Percentiles rank a stretch among this genome's conserved stretches.
These are phyloP conservation scores for Synchiropus splendidus DNA, from an alignment of 2,113 vertebrate genomes.

Conservation along the genomic window DNA sequence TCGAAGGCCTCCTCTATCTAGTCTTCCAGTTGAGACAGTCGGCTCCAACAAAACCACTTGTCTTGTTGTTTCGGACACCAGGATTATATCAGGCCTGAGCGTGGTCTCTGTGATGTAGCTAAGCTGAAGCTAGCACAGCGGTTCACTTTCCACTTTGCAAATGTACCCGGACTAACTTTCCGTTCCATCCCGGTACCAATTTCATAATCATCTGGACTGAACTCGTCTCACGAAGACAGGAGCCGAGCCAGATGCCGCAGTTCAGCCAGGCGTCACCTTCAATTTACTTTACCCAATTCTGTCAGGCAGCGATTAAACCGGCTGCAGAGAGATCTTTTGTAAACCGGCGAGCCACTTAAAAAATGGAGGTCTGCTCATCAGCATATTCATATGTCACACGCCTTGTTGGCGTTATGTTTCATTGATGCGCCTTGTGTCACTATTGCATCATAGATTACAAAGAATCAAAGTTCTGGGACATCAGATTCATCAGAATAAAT, in stretches of 20 bases:
- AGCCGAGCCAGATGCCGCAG: background rate
- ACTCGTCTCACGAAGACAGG: too few relatives aligned
- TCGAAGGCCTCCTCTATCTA: too few relatives aligned
- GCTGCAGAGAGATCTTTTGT: slow-evolving; percentile 15
- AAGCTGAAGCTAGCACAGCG: too few relatives aligned
- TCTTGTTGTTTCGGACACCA: too few relatives aligned
- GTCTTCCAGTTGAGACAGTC: too few relatives aligned
- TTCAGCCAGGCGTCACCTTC: slow-evolving; percentile 10
- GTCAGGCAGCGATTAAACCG: slow-evolving; percentile 11
- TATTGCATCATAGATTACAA: slow-evolving; percentile 57
- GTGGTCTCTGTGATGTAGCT: too few relatives aligned
- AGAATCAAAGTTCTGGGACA: slow-evolving; percentile 34
- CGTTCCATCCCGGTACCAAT: too few relatives aligned
- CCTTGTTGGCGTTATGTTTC: slow-evolving; percentile 41
- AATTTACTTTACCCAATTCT: slow-evolving; percentile 22
- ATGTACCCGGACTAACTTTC: too few relatives aligned
- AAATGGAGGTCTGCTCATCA: slow-evolving; percentile 18
- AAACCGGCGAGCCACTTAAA: slow-evolving; percentile 30
- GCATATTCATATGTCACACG: slow-evolving; percentile 39
- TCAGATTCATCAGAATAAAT: slow-evolving; percentile 49
- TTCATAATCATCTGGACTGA: too few relatives aligned
- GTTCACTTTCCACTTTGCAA: too few relatives aligned
- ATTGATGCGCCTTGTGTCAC: slow-evolving; percentile 47
- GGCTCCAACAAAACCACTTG: too few relatives aligned
- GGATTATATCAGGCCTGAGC: too few relatives aligned